Evolutionary conservation across 2,113 vertebrate species (phyloP).

Genomic region (Nothoprocta pentlandii): DNA sequence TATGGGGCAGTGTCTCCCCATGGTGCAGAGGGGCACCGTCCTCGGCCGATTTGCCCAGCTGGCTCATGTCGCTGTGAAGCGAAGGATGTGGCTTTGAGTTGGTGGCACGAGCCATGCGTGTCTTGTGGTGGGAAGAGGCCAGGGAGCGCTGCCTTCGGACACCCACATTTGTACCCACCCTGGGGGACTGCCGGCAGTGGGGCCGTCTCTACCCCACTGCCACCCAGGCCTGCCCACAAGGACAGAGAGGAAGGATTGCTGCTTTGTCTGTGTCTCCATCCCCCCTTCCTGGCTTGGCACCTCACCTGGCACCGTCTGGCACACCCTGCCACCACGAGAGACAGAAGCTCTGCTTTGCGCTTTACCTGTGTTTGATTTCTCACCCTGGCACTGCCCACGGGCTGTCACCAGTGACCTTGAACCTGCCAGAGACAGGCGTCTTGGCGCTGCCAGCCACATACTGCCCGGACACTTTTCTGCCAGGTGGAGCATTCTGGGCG

Average conservation of each 20-base stretch:
- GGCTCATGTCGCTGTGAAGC: accelerated
- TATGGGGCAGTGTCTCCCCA: accelerated
- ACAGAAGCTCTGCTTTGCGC: background rate
- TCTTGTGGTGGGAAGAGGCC: background rate
- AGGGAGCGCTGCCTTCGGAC: background rate
- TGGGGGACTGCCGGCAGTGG: accelerated
- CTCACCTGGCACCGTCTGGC: background rate
- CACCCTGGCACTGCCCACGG: background rate
- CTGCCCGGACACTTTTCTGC: background rate
- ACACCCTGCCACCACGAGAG: accelerated
- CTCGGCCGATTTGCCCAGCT: accelerated
- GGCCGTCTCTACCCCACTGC: accelerated
- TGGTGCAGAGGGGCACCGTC: accelerated
- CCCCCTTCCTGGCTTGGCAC: background rate
- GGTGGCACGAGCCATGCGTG: accelerated
- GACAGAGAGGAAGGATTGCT: background rate
- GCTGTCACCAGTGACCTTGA: background rate
- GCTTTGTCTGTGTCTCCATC: background rate
- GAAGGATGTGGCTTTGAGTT: background rate
- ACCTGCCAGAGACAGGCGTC: accelerated
- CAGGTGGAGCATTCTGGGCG: background rate
- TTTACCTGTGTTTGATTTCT: background rate
- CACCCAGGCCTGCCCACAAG: background rate
- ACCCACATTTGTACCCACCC: background rate
- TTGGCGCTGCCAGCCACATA: background rate